Base-by-base conservation (phyloP, 1,140 invertebrate genomes). In the Ptiloglossa arizonensis region DNA sequence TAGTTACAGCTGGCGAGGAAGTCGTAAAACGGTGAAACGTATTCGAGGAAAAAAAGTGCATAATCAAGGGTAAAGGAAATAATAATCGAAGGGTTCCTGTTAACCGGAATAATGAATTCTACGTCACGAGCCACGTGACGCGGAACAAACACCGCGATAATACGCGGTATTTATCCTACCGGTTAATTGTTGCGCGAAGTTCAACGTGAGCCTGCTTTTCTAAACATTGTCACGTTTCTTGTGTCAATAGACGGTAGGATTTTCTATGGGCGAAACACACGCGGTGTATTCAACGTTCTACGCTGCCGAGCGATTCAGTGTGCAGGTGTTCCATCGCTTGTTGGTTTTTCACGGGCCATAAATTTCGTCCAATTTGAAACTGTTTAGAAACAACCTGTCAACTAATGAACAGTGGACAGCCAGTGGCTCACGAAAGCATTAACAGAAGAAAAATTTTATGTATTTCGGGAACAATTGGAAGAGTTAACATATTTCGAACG, bases 181-280 rank as follows among this genome's bases (percentile, higher is more conserved):
- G 24, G 5, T 29, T 46, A 46, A 68, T 35, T 46, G 50, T 74
- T 56, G 38, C 56, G 19, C 19, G 64, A 67, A 56, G 62, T 63
- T 57, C 54, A 0, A 71, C 66, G 75, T 79, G 46, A 79, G 48
- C 41, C 68, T 48, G 44, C 17, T 56, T 69, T 32, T 46, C 44
- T 24, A 69, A 66, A 73, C 48, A 64, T 85, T 81, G 83, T 88
- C 88, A 89, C 86, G 86, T 87, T 88, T 86, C 82, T 38, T 74
- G 50, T 85, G 83, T 87, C 83, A 74, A 84, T 68, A 48, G 76
- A 32, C 57, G 62, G 68, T 72, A 29, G 60, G 79, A 85, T 73
- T 83, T 86, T 69, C 81, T 71, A 67, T 48, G 79, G n/a, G 72
- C 59, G 24, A 35, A 70, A 67, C 67, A 27, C 41, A 59, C 46